These are phyloP conservation scores for Shargacucullia verbasci DNA, from an alignment of 2,888 invertebrate genomes.

Conservation along the genomic window DNA sequence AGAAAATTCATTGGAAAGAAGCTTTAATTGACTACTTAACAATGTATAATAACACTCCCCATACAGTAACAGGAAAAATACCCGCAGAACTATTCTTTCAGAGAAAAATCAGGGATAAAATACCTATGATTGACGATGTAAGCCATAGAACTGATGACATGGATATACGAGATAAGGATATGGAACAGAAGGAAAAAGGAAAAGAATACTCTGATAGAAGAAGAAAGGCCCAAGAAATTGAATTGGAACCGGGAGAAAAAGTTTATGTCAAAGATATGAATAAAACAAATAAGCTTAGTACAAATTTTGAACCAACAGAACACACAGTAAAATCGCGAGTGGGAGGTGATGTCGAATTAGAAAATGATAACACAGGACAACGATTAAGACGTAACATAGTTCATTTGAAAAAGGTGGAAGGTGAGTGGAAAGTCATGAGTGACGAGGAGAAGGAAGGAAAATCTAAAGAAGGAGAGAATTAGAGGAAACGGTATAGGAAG, in stretches of 20 bases:
- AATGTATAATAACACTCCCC: conserved; percentile 60
- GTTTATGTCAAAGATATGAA: conserved; percentile 40
- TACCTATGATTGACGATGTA: conserved; percentile 30
- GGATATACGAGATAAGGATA: conserved; percentile 51
- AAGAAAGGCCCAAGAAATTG: conserved; percentile 21
- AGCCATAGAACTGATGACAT: conserved; percentile 26
- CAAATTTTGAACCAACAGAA: conserved; percentile 28
- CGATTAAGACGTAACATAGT: conserved; percentile 5
- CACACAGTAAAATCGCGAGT: conserved; percentile 25
- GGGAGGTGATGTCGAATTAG: conserved; percentile 21
- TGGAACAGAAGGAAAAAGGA: conserved; percentile 44
- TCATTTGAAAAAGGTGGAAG: too few relatives aligned
- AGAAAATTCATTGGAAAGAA: too few relatives aligned
- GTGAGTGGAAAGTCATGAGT: too few relatives aligned
- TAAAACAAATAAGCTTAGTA: conserved; percentile 31
- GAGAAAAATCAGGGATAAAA: conserved; percentile 54
- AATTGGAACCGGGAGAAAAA: conserved; percentile 35
- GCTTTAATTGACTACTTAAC: too few relatives aligned
- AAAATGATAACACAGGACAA: conserved; percentile 33
- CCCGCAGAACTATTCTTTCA: conserved; percentile 54
- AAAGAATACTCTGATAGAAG: conserved; percentile 39
- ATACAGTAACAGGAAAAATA: conserved; percentile 56
- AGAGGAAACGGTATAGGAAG: too few relatives aligned
- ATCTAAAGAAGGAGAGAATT: too few relatives aligned
- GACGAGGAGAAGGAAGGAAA: too few relatives aligned